Conservation (phyloP, 2,113 vertebrate genomes). For the Bubo scandiacus region DNA sequence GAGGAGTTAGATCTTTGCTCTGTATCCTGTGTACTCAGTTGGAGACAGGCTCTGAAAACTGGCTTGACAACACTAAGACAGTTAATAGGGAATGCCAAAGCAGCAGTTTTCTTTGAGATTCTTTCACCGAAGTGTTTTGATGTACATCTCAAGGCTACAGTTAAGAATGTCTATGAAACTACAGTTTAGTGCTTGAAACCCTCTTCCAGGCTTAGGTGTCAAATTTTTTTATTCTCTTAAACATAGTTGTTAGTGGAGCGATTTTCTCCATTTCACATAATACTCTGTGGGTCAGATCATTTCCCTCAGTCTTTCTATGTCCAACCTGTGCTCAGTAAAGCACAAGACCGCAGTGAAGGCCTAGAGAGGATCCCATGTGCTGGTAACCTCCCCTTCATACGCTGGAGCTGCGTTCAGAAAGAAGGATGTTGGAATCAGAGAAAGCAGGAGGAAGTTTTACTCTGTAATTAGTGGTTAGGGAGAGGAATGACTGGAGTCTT, state of each 20-base stretch:
- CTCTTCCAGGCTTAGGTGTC: not conserved
- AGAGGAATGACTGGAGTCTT: not conserved
- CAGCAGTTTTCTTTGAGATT: not conserved
- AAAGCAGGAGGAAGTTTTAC: not conserved
- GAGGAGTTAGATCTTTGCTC: not conserved
- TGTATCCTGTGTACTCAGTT: not conserved
- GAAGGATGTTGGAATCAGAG: not conserved
- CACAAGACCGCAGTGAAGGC: not conserved
- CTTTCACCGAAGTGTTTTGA: not conserved
- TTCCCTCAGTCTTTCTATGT: not conserved
- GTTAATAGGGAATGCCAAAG: not conserved
- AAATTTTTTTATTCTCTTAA: not conserved
- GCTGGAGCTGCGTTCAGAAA: not conserved
- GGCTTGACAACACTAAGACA: not conserved
- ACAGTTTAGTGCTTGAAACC: not conserved
- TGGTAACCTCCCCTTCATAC: not conserved
- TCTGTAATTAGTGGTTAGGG: not conserved
- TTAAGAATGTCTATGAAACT: not conserved
- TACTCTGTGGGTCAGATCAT: not conserved
- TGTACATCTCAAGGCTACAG: not conserved
- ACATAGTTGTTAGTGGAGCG: not conserved
- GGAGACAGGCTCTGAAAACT: not conserved
- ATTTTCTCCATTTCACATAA: not conserved
- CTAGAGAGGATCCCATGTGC: not conserved
- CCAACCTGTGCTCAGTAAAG: not conserved